These are phyloP conservation scores for Yponomeuta plumbellus DNA, from an alignment of 2,888 invertebrate genomes.

Conservation along the genomic window DNA sequence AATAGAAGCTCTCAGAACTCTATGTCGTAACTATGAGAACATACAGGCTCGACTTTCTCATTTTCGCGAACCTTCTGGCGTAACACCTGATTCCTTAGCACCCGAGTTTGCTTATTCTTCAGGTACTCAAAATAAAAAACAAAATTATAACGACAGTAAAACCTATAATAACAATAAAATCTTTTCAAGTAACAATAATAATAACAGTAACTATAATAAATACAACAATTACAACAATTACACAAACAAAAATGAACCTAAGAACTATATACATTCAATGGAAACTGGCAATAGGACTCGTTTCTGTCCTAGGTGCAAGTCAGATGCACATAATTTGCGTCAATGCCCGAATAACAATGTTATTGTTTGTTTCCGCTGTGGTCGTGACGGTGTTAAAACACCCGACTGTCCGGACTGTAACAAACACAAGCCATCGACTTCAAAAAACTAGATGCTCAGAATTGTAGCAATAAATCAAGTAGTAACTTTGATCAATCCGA, in stretches of 20 bases:
- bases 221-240: background rate
- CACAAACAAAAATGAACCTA: conserved; percentile 1
- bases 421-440: conserved; percentile 3
- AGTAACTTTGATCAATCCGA: conserved; percentile 10
- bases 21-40: conserved; percentile 3
- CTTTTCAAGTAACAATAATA: background rate
- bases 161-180: conserved; percentile 19
- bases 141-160: conserved; percentile 7
- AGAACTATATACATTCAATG: background rate
- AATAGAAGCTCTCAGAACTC: background rate
- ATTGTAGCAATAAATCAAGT: conserved; percentile 6
- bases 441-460: conserved; percentile 16
- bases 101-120: conserved; percentile 3
- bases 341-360: conserved; percentile 4
- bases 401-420: conserved; percentile 16
- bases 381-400: conserved; percentile 13
- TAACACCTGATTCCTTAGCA: background rate
- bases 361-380: conserved; percentile 17
- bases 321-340: conserved; percentile 12
- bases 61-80: too few relatives aligned
- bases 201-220: background rate
- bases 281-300: conserved; percentile 1
- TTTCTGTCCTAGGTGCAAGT: conserved; percentile 4
- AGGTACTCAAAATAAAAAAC: background rate
- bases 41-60: too few relatives aligned